These are phyloP conservation scores for Cotesia glomerata DNA, from an alignment of 1,140 invertebrate genomes.

Conservation along the genomic window DNA sequence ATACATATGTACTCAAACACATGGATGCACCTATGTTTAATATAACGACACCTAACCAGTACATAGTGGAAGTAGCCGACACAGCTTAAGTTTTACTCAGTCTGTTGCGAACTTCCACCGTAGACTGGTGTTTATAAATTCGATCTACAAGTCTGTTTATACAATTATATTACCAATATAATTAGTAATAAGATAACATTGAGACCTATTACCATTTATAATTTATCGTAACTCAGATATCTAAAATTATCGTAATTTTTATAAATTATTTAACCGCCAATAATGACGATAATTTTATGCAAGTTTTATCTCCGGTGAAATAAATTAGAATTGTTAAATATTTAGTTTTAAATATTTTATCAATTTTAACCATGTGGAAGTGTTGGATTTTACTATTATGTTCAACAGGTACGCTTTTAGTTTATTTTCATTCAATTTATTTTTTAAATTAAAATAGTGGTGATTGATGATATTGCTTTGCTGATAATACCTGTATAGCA, in stretches of 20 bases:
- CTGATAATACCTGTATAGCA: no score
- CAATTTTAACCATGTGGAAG: constrained; percentile 4
- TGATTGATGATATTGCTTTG: no score
- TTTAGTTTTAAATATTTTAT: neutral
- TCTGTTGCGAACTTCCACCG: constrained; percentile 50
- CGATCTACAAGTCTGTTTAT: neutral
- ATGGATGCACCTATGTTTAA: neutral
- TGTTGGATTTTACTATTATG: constrained; percentile 14
- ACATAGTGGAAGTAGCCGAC: constrained; percentile 30
- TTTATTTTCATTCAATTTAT: neutral
- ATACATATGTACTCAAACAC: neutral
- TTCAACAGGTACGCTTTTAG: constrained; percentile 17
- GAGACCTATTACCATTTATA: no score
- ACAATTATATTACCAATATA: no score
- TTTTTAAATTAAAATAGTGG: neutral
- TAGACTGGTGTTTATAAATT: constrained; percentile 39
- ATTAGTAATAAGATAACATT: no score
- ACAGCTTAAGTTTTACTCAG: constrained; percentile 44
- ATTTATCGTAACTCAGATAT: no score
- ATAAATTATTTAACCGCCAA: no score
- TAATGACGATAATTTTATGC: no score
- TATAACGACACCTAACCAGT: constrained; percentile 31
- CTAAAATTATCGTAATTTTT: no score
- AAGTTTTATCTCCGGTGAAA: neutral
- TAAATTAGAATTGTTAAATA: neutral